Evolutionary conservation across 2,888 invertebrate genomes (phyloP), one percentile per base, ranked within the genome.

Genomic region (Tupiocoris notatus): DNA sequence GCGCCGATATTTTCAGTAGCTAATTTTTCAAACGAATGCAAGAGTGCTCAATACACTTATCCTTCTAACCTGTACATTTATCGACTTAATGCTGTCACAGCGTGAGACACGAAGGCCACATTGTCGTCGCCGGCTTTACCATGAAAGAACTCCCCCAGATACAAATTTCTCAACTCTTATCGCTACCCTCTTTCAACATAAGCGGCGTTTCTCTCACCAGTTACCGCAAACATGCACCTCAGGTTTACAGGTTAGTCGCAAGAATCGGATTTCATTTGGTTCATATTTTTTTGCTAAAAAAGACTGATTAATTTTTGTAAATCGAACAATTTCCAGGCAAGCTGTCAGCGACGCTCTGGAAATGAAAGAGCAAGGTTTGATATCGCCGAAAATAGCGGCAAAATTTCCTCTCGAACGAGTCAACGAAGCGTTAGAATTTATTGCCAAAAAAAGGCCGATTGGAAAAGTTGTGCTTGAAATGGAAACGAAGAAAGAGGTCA

Each of bases 351-450:
- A 89, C 82, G 86, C 89, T 2, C 83, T 90, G 76, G 86, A 88
- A 79, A 86, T 89, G 82, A 87, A 87, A 39, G 87, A 88, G 78
- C 88, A 90, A 79, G 87, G 87, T 21, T 83, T 89, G n/a, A 87
- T 91, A 75, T 85, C 84, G 17, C 89, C 90, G 0, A 85, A 87
- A 79, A 84, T 87, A 63, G 87, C 88, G 56, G 84, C 87, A 74
- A 85, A 84, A 68, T 88, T 87, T 81, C 84, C 86, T 25, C 83
- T 91, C 64, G 83, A 86, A 39, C 83, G 89, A 81, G 85, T 89
- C 7, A 89, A 90, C 81, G 86, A 89, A 77, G 90, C 90, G 0
- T 83, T 89, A 21, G 83, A 87, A 80, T 87, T 85, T 81, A 85
- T 89, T 66, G 83, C 85, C 76, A 86, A 87, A 24, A 85, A 86